These are phyloP conservation scores for Paratrypauchen microcephalus DNA, from an alignment of 2,797 vertebrate species.

Conservation along the genomic window DNA sequence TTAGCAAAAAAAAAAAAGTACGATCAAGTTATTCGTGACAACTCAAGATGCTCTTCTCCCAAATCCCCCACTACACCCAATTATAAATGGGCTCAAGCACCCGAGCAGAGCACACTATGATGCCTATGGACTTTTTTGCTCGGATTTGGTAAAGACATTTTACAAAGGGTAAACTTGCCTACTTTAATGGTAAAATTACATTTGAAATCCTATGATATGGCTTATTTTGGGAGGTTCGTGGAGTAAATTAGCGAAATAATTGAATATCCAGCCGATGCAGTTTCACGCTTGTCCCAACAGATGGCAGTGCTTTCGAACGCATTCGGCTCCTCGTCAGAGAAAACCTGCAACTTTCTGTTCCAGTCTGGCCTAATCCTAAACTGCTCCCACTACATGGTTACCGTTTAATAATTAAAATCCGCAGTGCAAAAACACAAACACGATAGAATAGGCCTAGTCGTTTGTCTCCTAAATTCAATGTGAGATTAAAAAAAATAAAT, in stretches of 20 bases:
- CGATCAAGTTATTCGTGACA: background rate
- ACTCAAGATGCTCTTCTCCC: background rate
- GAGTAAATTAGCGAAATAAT: background rate
- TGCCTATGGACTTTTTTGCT: background rate
- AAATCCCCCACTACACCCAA: background rate
- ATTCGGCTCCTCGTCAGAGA: constrained; percentile 22
- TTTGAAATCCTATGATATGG: background rate
- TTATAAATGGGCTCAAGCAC: background rate
- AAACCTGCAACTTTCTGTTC: background rate
- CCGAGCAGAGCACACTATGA: too few relatives aligned
- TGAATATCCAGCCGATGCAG: constrained; percentile 26
- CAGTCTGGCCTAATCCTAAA: background rate
- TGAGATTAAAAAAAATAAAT: too few relatives aligned
- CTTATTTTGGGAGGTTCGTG: background rate
- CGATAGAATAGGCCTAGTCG: too few relatives aligned
- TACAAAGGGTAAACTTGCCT: background rate
- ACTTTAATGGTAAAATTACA: background rate
- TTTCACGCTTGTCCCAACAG: constrained; percentile 56
- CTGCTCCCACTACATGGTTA: too few relatives aligned
- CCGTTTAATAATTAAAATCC: too few relatives aligned
- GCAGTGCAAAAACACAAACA: too few relatives aligned
- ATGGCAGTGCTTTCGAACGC: constrained; percentile 64
- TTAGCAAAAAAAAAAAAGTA: background rate
- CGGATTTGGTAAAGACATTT: background rate
- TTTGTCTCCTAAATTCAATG: too few relatives aligned